These are phyloP conservation scores for Pardosa pseudoannulata DNA, from an alignment of 2,888 invertebrate species.

Conservation along the genomic window DNA sequence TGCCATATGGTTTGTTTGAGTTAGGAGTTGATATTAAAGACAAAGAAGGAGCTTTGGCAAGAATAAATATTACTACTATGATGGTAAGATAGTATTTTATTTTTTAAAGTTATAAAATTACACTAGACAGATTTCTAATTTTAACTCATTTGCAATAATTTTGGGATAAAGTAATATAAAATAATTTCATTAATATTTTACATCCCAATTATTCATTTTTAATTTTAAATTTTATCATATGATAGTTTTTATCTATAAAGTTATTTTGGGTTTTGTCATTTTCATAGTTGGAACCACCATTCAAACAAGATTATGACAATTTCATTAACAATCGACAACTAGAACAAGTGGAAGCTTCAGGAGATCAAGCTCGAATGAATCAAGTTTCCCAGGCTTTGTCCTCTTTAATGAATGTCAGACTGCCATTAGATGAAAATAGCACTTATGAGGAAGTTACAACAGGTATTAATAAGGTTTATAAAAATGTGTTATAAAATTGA, in stretches of 20 bases:
- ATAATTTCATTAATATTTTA: no score
- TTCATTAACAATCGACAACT: conserved; percentile 74
- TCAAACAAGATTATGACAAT: conserved; percentile 74
- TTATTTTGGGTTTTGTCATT: not conserved
- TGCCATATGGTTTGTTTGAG: conserved; percentile 74
- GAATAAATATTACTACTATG: conserved; percentile 74
- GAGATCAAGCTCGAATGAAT: conserved; percentile 75
- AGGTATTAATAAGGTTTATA: conserved; percentile 30
- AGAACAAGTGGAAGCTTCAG: conserved; percentile 75
- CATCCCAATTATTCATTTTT: no score
- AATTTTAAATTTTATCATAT: no score
- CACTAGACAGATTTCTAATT: no score
- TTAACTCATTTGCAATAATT: no score
- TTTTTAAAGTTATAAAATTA: no score
- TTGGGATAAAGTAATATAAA: no score
- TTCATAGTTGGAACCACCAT: conserved; percentile 73
- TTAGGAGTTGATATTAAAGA: conserved; percentile 75
- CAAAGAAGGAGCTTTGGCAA: conserved; percentile 74
- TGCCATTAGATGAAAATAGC: conserved; percentile 73
- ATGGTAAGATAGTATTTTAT: no score
- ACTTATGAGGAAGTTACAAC: conserved; percentile 69
- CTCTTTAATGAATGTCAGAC: conserved; percentile 74
- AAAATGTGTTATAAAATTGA: no score
- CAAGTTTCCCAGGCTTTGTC: conserved; percentile 75
- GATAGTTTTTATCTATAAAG: not conserved